phyloP scores from a whole-genome alignment of 2,797 vertebrate genomes.

The Tinamus major region DNA sequence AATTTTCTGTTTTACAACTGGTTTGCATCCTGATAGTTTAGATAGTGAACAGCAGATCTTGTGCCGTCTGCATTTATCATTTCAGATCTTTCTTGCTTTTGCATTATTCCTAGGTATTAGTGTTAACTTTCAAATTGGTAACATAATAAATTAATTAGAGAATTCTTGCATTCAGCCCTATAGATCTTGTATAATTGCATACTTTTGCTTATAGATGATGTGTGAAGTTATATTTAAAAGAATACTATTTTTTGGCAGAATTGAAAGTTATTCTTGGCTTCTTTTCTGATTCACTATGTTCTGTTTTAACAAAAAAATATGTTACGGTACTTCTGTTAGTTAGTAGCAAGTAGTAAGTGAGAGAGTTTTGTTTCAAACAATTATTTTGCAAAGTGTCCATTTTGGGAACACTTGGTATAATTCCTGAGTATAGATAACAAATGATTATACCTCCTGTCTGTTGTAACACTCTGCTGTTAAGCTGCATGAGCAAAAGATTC shows the following conservation, averaged over 20 bases:
- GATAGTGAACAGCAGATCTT: not conserved
- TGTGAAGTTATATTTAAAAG: not conserved
- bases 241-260: not conserved
- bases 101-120: not conserved
- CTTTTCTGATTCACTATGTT: not conserved
- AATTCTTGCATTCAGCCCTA: not conserved
- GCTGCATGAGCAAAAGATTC: not conserved
- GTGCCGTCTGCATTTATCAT: not conserved
- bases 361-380: not conserved
- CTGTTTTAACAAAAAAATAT: not conserved
- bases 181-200: not conserved
- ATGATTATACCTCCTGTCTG: not conserved
- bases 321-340: not conserved
- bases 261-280: not conserved
- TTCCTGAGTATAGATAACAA: not conserved
- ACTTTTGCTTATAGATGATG: not conserved
- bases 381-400: not conserved
- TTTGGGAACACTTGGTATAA: conserved; percentile 9
- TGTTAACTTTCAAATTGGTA: not conserved
- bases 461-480: not conserved
- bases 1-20: not conserved
- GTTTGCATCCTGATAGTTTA: not conserved
- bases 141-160: not conserved
- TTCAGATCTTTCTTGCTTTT: not conserved
- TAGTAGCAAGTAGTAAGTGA: not conserved